Base-by-base conservation (phyloP, 2,888 invertebrate genomes). In the Calephelis perditalis region DNA sequence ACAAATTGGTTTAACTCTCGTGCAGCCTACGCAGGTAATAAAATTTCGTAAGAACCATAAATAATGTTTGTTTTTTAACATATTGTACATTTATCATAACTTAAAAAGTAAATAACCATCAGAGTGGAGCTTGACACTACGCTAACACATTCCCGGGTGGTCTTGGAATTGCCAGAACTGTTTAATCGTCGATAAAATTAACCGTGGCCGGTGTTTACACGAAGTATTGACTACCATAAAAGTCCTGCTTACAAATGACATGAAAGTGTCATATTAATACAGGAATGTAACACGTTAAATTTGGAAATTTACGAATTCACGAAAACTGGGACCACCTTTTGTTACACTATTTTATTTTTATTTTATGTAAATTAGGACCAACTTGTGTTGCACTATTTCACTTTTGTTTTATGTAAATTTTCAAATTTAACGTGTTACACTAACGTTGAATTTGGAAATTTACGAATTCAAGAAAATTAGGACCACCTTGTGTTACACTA, bases 111-210 rank as follows among this genome's bases (percentile, higher is more conserved):
- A 55, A 57, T 57, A 62, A 57, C 44, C 55, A 56, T 60, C 52
- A 15, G 57, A 58, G 57, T 54, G 35, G 55, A 62, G 54, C 49
- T 56, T 56, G 49, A 63, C 56, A 56, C 43, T 10, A 35, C 56
- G 54, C 60, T 55, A 56, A 45, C 44, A 44, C 59, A 52, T 57
- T 57, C 59, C 58, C 58, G 66, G 63, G 65, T 65, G 66, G 66
- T 65, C 66, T 45, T 43, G 47, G 10, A 58, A 62, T 61, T 46
- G 45, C 47, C 57, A 60, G 46, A 61, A 63, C 61, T 59, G 58
- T 62, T 62, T 37, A 59, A 58, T 62, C 54, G 47, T 11, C 62
- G 55, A 62, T 62, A 58, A 65, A 64, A 61, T 61, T 64, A 54
- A 56, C 62, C 56, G 56, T 57, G 58, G 57, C 36, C 35, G 11